Evolutionary conservation across 2,797 vertebrate species (phyloP).

Genomic region (Dicrostonyx torquatus): DNA sequence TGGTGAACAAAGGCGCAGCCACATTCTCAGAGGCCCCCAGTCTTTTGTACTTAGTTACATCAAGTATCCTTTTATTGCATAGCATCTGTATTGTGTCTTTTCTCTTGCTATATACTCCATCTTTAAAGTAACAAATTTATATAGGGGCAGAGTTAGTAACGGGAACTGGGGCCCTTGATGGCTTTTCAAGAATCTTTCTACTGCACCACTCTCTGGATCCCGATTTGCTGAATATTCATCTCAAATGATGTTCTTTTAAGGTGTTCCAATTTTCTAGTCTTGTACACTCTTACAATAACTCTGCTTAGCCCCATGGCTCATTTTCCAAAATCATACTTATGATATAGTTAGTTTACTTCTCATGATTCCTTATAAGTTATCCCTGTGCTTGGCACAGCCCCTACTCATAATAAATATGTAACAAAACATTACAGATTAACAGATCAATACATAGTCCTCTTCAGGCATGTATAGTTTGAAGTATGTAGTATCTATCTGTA

Average conservation of each 20-base stretch:
- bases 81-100: not conserved
- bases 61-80: not conserved
- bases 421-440: slow-evolving; percentile 31
- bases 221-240: not conserved
- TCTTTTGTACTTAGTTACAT: not conserved
- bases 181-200: not conserved
- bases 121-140: not conserved
- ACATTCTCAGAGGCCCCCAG: accelerated
- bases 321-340: not conserved
- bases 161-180: not conserved
- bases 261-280: not conserved
- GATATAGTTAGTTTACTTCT: not conserved
- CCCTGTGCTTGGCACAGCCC: not conserved
- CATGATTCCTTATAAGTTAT: not conserved
- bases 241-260: not conserved
- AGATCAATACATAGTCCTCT: not conserved
- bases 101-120: not conserved
- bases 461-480: not conserved
- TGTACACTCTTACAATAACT: not conserved
- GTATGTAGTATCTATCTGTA: not conserved
- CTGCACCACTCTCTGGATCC: not conserved
- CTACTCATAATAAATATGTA: not conserved
- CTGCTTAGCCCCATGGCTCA: not conserved
- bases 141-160: not conserved
- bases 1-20: not conserved